These are phyloP conservation scores for Eueremaeus valkanovi DNA, from an alignment of 2,888 invertebrate genomes.

Conservation along the genomic window DNA sequence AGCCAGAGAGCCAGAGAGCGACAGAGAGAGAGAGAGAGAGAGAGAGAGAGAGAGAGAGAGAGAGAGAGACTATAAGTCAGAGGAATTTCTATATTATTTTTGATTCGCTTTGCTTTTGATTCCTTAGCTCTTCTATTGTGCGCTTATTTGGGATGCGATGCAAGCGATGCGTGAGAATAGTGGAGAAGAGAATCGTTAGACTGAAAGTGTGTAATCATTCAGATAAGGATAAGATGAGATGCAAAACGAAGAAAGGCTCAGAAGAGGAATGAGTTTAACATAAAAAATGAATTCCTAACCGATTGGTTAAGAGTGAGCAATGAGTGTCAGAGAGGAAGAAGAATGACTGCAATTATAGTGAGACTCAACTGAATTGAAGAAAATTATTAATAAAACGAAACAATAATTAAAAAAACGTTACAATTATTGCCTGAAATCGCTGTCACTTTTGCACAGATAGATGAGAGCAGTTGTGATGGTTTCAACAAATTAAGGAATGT, in stretches of 20 bases:
- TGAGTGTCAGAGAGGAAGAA: no score
- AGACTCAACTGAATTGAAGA: not conserved
- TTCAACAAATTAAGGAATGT: not conserved
- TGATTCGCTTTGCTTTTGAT: not conserved
- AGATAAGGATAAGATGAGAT: constrained; percentile 5
- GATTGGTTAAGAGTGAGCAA: not conserved
- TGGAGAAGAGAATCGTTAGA: not conserved
- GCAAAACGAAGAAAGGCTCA: not conserved
- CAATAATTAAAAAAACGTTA: not conserved
- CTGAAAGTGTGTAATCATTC: constrained; percentile 12
- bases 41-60: no score
- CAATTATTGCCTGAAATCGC: not conserved
- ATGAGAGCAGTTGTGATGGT: not conserved
- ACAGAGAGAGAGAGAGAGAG: no score
- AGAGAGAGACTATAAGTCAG: not conserved
- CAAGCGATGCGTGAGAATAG: not conserved
- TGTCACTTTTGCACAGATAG: not conserved
- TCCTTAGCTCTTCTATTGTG: not conserved
- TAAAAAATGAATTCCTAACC: not conserved
- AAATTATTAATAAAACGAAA: not conserved
- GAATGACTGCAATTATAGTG: not conserved
- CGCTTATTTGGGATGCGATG: not conserved
- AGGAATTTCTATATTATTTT: not conserved
- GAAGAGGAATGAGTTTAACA: not conserved
- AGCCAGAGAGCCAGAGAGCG: no score